These are phyloP conservation scores for Sphaeramia orbicularis DNA, from an alignment of 2,797 vertebrate species.

Conservation along the genomic window DNA sequence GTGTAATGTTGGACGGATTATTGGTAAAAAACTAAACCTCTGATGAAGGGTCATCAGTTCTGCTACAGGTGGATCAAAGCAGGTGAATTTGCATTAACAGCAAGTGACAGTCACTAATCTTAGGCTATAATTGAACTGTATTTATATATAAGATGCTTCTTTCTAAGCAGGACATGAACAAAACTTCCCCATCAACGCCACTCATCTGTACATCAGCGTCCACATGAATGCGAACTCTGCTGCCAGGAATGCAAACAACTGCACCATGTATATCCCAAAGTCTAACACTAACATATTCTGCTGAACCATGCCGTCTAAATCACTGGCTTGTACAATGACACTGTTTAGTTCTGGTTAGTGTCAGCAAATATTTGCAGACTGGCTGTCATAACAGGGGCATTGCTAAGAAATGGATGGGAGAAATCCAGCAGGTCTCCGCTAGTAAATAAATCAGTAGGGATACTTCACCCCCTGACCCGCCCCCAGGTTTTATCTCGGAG, in stretches of 20 bases:
- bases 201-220: slow-evolving; percentile 67
- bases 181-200: slow-evolving; percentile 55
- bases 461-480: slow-evolving; percentile 85
- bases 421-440: slow-evolving; percentile 75
- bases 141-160: slow-evolving; percentile 45
- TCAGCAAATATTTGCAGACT: slow-evolving; percentile 90
- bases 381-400: slow-evolving; percentile 87
- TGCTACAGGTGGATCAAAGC: background rate
- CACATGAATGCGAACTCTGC: slow-evolving; percentile 58
- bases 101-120: background rate
- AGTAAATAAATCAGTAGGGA: slow-evolving; percentile 83
- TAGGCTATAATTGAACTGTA: background rate
- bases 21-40: background rate
- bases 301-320: slow-evolving; percentile 75
- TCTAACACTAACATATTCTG: slow-evolving; percentile 74
- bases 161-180: slow-evolving; percentile 59
- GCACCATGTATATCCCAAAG: slow-evolving; percentile 76
- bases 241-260: slow-evolving; percentile 82
- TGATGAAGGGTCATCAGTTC: background rate
- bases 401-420: slow-evolving; percentile 80
- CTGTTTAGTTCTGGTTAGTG: slow-evolving; percentile 87
- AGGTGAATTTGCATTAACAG: slow-evolving; percentile 6
- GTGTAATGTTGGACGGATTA: background rate
- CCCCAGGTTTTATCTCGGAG: slow-evolving; percentile 81
- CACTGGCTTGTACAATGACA: slow-evolving; percentile 82